Percentiles rank a stretch among this genome's conserved stretches.
Evolutionary conservation across 2,113 vertebrate species (phyloP).

Genomic region (Cottus gobio): DNA sequence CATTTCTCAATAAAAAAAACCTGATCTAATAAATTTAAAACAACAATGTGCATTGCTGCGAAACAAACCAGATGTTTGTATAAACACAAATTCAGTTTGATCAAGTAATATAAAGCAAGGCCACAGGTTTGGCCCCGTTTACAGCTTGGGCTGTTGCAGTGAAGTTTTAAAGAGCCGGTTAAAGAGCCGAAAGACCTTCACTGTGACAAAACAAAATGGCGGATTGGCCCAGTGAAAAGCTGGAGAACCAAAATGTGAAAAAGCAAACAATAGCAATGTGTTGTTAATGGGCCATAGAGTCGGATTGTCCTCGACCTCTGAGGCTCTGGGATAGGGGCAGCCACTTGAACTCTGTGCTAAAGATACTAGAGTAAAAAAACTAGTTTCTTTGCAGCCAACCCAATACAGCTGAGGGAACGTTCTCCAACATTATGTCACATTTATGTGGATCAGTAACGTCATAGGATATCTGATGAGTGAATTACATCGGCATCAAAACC

Average conservation of each 20-base stretch:
- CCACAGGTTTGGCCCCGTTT: too few relatives aligned
- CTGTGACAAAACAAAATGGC: background rate
- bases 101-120: too few relatives aligned
- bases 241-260: background rate
- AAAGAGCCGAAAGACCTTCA: background rate
- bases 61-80: background rate
- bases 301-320: background rate
- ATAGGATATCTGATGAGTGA: background rate
- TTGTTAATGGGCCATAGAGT: background rate
- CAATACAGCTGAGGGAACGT: background rate
- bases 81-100: too few relatives aligned
- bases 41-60: background rate
- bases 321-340: background rate
- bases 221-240: background rate
- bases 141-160: too few relatives aligned
- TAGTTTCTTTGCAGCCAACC: background rate
- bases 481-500: background rate
- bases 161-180: background rate
- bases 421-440: background rate
- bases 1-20: background rate
- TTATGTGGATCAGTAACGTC: background rate
- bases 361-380: background rate
- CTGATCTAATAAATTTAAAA: background rate
- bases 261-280: background rate
- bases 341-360: background rate